phyloP scores from a whole-genome alignment of 2,113 vertebrate genomes.

The Butorides virescens region DNA sequence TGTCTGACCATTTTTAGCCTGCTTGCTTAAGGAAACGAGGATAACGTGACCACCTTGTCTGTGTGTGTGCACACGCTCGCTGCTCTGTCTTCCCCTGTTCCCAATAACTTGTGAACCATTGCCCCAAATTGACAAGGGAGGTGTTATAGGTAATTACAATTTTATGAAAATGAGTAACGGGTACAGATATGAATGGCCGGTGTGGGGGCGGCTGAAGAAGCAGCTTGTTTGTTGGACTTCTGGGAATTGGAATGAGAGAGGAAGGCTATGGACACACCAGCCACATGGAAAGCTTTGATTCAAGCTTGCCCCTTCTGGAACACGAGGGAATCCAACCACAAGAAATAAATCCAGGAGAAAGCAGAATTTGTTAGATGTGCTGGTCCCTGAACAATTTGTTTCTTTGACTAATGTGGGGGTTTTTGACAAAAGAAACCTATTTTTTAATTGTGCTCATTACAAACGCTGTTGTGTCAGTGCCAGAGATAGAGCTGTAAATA shows the following conservation, averaged over 20 bases:
- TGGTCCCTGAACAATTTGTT: neutral
- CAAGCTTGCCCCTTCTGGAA: neutral
- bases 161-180: neutral
- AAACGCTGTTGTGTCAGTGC: accelerated
- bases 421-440: neutral
- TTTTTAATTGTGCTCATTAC: neutral
- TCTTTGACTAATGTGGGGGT: neutral
- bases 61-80: accelerated
- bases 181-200: neutral
- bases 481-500: neutral
- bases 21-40: neutral
- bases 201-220: neutral
- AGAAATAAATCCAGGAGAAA: neutral
- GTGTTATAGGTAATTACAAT: neutral
- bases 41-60: neutral
- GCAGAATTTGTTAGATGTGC: neutral
- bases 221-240: neutral
- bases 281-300: neutral
- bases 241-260: neutral
- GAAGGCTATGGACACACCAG: neutral
- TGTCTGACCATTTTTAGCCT: neutral
- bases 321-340: neutral
- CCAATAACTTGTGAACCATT: neutral
- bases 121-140: neutral
- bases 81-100: neutral